Evolutionary conservation across 1,140 invertebrate genomes (phyloP), one percentile per base, ranked within the genome.

Genomic region (Phenacoccus solenopsis): DNA sequence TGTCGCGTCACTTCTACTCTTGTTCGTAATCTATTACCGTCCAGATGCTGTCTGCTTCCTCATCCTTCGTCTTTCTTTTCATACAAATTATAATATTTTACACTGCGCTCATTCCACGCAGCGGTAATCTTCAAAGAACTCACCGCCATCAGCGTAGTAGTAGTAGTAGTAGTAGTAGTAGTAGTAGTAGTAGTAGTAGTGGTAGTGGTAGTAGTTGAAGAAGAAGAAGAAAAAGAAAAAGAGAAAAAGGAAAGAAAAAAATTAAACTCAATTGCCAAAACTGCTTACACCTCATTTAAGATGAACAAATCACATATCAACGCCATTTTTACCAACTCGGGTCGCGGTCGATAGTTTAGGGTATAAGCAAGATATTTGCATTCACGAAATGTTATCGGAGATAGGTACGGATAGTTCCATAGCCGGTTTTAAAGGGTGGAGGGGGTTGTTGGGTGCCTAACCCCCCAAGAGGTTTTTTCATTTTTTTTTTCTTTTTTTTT

Each of bases 281-380:
- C 25, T 24, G 25, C 59, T 64, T 22, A 64, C 59, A 64, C 59
- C 59, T 64, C 59, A 64, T 64, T 64, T 64, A 64, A 64, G 25
- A 25, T 22, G 20, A 25, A 64, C 59, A 64, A 64, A 64, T 64
- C 59, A 64, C 59, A 64, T 64, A 25, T 64, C 22, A 64, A 64
- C 59, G 59, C 25, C 38, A 49, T n/a, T 49, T 49, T 49, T 49
- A n/a, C n/a, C n/a, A 49, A 49, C 38, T 16, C 20, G 16, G 38
- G 38, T 49, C n/a, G n/a, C n/a, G n/a, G n/a, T n/a, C n/a, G n/a
- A n/a, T n/a, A n/a, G n/a, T n/a, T n/a, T n/a, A n/a, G n/a, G n/a
- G n/a, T n/a, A n/a, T n/a, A n/a, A n/a, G n/a, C n/a, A n/a, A n/a
- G n/a, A n/a, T n/a, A n/a, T n/a, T n/a, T n/a, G n/a, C n/a, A n/a